Percentiles rank a stretch among this genome's conserved stretches.
phyloP scores from a whole-genome alignment of 2,888 invertebrate genomes.

The Aphrophora alni region DNA sequence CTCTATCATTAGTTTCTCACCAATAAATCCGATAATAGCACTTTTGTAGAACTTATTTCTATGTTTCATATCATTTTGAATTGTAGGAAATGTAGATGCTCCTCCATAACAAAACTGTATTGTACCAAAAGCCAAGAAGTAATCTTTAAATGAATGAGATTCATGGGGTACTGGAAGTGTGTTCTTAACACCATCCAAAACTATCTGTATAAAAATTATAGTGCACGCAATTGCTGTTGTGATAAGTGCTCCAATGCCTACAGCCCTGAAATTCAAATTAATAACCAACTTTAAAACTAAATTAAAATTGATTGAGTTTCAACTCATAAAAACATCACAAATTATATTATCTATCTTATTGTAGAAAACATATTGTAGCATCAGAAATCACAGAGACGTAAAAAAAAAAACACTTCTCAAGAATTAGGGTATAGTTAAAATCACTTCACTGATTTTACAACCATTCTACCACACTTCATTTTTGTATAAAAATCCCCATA shows the following conservation, averaged over 20 bases:
- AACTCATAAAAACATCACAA: no score
- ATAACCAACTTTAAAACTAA: no score
- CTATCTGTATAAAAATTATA: conserved; percentile 67
- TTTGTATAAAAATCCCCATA: no score
- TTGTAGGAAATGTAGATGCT: conserved; percentile 77
- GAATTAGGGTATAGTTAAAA: no score
- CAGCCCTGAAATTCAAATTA: conserved; percentile 60
- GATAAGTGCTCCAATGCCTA: conserved; percentile 68
- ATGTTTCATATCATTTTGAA: conserved; percentile 78
- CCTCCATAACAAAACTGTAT: conserved; percentile 76
- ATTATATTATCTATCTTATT: no score
- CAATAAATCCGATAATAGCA: conserved; percentile 66
- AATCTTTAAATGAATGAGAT: conserved; percentile 66
- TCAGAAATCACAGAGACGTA: no score
- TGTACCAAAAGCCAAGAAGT: conserved; percentile 73
- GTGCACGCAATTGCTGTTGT: conserved; percentile 68
- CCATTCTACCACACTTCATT: no score
- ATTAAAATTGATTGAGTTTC: no score
- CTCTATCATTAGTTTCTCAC: no score
- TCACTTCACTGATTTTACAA: no score
- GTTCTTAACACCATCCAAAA: conserved; percentile 60
- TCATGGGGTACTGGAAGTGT: conserved; percentile 60
- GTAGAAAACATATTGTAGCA: no score
- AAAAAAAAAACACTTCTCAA: no score
- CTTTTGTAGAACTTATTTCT: conserved; percentile 69